Evolutionary conservation across 2,888 invertebrate species (phyloP), one percentile per base, ranked within the genome.

Genomic region (Drosophila affinis): DNA sequence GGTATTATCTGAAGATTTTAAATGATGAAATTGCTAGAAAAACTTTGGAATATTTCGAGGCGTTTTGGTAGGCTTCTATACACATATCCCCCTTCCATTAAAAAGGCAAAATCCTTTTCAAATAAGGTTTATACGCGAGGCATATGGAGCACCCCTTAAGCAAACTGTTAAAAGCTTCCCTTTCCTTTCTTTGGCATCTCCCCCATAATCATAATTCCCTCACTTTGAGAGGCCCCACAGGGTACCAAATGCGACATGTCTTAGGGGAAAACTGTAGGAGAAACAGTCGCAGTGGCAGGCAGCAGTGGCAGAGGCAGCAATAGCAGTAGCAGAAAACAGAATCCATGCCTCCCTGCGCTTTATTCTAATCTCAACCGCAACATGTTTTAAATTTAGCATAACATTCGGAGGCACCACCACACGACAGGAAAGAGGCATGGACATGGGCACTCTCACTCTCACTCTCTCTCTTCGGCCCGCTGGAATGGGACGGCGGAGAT

Each of bases 321-420:
- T 32, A 39, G 21, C 34, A 39, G 14, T 6, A 14, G 14, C 39
- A 39, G 39, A n/a, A n/a, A 39, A 39, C 39, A 39, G 39, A 14
- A 39, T 39, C 39, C 39, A 39, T 39, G 39, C 39, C 55, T 57
- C 81, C 67, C 51, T 57, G 9, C 54, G 58, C 72, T 69, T 74
- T 81, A 75, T 79, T 85, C 85, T 83, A 83, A 83, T 83, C 83
- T 85, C 82, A 67, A 81, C 79, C 79, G 81, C 82, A 80, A 82
- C 78, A 85, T 82, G 69, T 79, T 85, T 85, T 83, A 83, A 83
- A 85, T 83, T 83, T 83, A 85, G 85, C 83, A 83, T 85, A 85
- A 85, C 81, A 81, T 52, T 39, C 39, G 12, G 52, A n/a, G 57
- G 51, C 34, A 34, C 21, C 29, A 52, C 46, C 45, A 64, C 51